These are phyloP conservation scores for Ascaphus truei DNA, from an alignment of 2,113 vertebrate species.

Conservation along the genomic window DNA sequence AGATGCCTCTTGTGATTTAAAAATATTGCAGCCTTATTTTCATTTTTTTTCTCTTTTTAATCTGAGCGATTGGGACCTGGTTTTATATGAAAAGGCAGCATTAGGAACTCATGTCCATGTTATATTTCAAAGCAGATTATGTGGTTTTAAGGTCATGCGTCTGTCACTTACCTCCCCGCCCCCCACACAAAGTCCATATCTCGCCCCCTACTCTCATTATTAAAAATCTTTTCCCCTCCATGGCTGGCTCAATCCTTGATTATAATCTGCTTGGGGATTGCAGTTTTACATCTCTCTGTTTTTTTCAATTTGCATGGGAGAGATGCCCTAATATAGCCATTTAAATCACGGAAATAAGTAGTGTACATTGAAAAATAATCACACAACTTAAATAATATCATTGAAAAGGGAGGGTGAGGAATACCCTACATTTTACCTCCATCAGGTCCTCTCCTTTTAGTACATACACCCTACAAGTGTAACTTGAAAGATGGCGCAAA, in stretches of 20 bases:
- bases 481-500: too few relatives aligned
- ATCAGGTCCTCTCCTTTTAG: too few relatives aligned
- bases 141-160: conserved; percentile 33
- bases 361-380: not conserved
- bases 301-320: conserved; percentile 27
- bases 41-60: conserved; percentile 32
- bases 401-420: too few relatives aligned
- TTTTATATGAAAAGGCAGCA: conserved; percentile 34
- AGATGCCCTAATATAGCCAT: not conserved
- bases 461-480: too few relatives aligned
- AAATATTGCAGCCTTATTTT: conserved; percentile 37
- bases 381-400: too few relatives aligned
- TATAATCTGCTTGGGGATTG: conserved; percentile 34
- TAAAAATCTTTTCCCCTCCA: conserved; percentile 17
- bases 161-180: not conserved
- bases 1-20: conserved; percentile 30
- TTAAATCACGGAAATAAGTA: too few relatives aligned
- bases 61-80: conserved; percentile 23
- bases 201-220: conserved; percentile 17
- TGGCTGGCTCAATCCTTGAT: conserved; percentile 14
- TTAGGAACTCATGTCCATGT: conserved; percentile 24
- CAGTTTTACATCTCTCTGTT: conserved; percentile 16
- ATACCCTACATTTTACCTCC: too few relatives aligned
- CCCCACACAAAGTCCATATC: conserved; percentile 9
- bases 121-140: conserved; percentile 38